Conservation (phyloP, 2,113 vertebrate genomes). For the Columba livia region DNA sequence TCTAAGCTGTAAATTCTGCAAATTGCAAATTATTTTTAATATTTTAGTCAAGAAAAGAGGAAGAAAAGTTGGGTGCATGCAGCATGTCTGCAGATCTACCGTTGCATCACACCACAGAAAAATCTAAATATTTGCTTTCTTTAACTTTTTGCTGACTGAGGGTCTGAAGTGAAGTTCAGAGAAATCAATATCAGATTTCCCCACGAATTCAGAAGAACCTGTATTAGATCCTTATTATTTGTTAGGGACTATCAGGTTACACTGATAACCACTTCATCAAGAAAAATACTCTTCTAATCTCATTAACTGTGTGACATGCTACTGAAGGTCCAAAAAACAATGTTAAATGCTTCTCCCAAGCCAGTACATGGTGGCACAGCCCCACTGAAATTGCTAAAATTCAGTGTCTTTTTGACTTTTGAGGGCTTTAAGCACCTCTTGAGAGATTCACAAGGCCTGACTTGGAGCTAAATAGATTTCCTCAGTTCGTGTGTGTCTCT, state of each 20-base stretch:
- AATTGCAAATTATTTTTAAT: background rate
- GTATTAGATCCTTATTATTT: background rate
- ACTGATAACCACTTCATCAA: background rate
- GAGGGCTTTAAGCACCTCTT: background rate
- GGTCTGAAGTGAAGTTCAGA: background rate
- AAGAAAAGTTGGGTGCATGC: background rate
- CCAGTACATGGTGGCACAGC: background rate
- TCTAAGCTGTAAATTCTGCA: background rate
- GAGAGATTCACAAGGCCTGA: background rate
- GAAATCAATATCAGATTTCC: background rate
- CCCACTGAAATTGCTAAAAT: background rate
- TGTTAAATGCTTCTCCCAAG: background rate
- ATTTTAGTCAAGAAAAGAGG: background rate
- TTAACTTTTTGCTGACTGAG: background rate
- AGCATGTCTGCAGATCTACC: background rate
- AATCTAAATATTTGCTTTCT: background rate
- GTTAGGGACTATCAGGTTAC: background rate
- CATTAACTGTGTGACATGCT: no score
- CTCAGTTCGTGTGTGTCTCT: background rate
- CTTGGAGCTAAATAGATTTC: background rate
- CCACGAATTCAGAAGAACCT: background rate
- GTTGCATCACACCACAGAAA: background rate
- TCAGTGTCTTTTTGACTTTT: background rate
- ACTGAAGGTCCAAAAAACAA: background rate
- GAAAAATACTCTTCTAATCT: background rate